Conservation (phyloP, 2,113 vertebrate genomes). For the Trachemys scripta region DNA sequence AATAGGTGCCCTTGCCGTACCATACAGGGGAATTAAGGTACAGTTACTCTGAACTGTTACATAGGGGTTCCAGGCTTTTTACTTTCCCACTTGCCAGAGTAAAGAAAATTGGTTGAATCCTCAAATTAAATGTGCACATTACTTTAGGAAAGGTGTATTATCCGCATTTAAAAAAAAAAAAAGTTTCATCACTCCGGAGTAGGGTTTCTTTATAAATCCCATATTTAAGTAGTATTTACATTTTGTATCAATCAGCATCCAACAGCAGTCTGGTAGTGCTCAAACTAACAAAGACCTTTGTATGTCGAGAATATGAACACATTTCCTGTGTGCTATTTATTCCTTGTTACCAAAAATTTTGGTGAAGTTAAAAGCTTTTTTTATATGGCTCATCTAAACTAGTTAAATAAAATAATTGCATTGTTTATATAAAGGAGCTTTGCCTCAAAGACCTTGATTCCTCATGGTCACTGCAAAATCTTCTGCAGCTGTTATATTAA, state of each 20-base stretch:
- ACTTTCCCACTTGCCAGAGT: neutral
- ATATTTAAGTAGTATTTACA: conserved; percentile 40
- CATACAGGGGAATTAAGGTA: neutral
- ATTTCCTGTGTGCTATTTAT: conserved; percentile 28
- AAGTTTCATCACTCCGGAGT: neutral
- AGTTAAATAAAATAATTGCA: conserved; percentile 58
- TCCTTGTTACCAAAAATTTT: conserved; percentile 41
- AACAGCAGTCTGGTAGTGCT: conserved; percentile 45
- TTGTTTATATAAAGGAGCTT: conserved; percentile 41
- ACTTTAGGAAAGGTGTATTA: neutral
- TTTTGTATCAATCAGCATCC: conserved; percentile 34
- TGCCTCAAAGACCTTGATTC: conserved; percentile 55
- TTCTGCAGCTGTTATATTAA: conserved; percentile 36
- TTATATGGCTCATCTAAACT: conserved; percentile 13
- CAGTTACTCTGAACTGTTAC: neutral
- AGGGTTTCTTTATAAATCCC: conserved; percentile 42
- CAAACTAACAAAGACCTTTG: conserved; percentile 52
- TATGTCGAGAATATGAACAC: neutral
- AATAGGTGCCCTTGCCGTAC: neutral
- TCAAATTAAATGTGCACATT: neutral
- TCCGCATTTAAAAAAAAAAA: neutral
- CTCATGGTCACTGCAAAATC: conserved; percentile 13
- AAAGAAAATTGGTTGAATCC: neutral
- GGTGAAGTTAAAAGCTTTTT: conserved; percentile 26
- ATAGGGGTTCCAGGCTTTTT: neutral